These are phyloP conservation scores for Numenius arquata DNA, from an alignment of 2,113 vertebrate species.

Conservation along the genomic window DNA sequence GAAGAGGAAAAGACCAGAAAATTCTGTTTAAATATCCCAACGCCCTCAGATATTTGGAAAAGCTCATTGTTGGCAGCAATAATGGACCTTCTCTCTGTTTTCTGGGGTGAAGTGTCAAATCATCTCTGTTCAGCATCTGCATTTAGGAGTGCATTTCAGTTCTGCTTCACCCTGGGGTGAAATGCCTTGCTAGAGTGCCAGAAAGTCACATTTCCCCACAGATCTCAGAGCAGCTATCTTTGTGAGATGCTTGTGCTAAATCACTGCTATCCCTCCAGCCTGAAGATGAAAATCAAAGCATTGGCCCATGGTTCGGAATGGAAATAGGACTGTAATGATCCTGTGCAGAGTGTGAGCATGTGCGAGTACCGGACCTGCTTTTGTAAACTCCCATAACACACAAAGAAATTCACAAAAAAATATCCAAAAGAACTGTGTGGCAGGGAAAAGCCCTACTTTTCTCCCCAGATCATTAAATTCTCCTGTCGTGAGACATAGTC, in stretches of 20 bases:
- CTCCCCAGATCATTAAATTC: background rate
- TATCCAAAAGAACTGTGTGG: background rate
- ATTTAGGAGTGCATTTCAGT: background rate
- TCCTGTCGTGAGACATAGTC: background rate
- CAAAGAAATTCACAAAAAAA: background rate
- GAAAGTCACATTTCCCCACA: background rate
- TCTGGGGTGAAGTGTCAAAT: background rate
- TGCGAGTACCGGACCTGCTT: background rate
- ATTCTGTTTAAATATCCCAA: background rate
- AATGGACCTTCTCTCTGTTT: background rate
- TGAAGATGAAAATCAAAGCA: background rate
- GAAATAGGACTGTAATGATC: background rate
- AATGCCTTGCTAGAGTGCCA: background rate
- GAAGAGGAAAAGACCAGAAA: background rate
- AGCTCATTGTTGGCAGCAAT: background rate
- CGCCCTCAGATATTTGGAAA: background rate
- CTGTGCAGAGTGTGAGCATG: accelerated
- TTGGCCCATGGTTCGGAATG: background rate
- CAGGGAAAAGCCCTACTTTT: background rate
- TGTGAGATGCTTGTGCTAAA: background rate
- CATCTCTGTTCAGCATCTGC: background rate
- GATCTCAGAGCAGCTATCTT: background rate
- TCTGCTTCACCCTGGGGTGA: background rate
- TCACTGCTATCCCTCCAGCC: background rate
- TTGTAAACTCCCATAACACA: background rate